Base-by-base conservation (phyloP, 2,113 vertebrate genomes). In the Tenrec ecaudatus region DNA sequence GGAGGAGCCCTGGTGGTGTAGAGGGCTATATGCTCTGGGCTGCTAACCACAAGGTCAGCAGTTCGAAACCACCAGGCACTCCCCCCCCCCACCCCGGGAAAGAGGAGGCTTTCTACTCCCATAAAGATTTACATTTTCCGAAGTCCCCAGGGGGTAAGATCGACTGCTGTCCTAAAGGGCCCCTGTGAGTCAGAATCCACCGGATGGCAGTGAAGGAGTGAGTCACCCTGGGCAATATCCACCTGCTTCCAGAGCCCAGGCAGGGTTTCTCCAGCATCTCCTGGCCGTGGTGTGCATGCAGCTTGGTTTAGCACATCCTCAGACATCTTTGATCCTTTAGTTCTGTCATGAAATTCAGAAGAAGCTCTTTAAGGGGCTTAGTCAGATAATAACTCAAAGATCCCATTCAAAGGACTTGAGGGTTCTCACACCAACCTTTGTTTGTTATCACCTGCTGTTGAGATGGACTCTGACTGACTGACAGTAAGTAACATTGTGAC, bases 331-430 rank as follows among this genome's bases (percentile, higher is more conserved):
- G 47, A 88, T 76, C 36, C 47, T 82, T 90, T 88, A 22, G 0
- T 82, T 92, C 73, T 75, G 29, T 16, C 47, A 82, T 25, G 40
- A n/a, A 81, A 90, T 90, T 92, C 73, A 68, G 75, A 95, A 79
- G 33, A 60, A 9, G 2, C 68, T 77, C 40, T 23, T 89, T 29
- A 77, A 82, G 27, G 69, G 40, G 4, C 23, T 47, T 22, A 25
- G 16, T 15, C 36, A 69, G n/a, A 3, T 27, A 0, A 9, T 60
- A 77, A 22, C 95, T 82, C 16, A 92, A 57, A 36, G 20, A 76
- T 73, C 91, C 78, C 38, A 79, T 17, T 62, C 62, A 43, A 82
- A 84, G 7, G 15, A 71, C 31, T 14, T 8, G 9, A 19, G 53
- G 31, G 58, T 22, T 64, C 38, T 33, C 3, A 0, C 43, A 29